A percentile compares a stretch with the other conserved stretches of the same genome.
Conservation (phyloP, 2,888 invertebrate species). For the Drosophila niveifrons region DNA sequence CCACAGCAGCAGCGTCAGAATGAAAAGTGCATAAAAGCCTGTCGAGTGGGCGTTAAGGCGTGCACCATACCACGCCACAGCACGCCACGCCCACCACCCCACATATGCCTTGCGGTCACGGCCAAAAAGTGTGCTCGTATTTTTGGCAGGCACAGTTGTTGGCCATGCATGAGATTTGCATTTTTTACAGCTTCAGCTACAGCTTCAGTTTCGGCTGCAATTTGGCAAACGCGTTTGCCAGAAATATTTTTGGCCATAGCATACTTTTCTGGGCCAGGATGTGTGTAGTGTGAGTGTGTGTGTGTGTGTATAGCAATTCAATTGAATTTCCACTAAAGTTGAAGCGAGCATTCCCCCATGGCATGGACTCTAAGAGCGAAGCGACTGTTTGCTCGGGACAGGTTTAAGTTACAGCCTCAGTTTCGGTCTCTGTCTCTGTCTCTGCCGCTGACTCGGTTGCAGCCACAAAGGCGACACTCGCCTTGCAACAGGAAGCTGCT, state of each 20-base stretch:
- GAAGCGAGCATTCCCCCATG: conserved; percentile 29
- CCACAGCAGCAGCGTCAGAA: conserved; percentile 18
- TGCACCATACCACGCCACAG: conserved; percentile 14
- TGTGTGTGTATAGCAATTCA: conserved; percentile 65
- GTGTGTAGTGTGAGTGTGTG: conserved; percentile 14
- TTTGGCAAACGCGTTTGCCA: conserved; percentile 59
- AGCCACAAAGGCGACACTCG: conserved; percentile 38
- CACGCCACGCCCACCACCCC: conserved; percentile 27
- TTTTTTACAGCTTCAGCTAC: conserved; percentile 55
- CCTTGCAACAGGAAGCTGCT: conserved; percentile 23
- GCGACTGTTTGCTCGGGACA: conserved; percentile 6
- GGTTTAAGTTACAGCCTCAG: conserved; percentile 52
- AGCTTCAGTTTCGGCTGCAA: conserved; percentile 51
- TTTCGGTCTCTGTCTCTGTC: background rate
- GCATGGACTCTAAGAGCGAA: background rate
- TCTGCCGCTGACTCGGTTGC: background rate
- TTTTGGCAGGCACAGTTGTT: conserved; percentile 62
- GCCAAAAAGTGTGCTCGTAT: conserved; percentile 56
- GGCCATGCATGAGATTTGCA: conserved; percentile 78
- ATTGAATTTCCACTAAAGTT: conserved; percentile 66
- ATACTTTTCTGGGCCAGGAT: conserved; percentile 71
- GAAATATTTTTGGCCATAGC: conserved; percentile 61
- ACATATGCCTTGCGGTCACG: conserved; percentile 67
- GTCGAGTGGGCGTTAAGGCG: conserved; percentile 24
- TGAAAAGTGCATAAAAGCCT: conserved; percentile 39